Evolutionary conservation across 2,888 invertebrate genomes (phyloP), one percentile per base, ranked within the genome.

Genomic region (Volucella bombylans): DNA sequence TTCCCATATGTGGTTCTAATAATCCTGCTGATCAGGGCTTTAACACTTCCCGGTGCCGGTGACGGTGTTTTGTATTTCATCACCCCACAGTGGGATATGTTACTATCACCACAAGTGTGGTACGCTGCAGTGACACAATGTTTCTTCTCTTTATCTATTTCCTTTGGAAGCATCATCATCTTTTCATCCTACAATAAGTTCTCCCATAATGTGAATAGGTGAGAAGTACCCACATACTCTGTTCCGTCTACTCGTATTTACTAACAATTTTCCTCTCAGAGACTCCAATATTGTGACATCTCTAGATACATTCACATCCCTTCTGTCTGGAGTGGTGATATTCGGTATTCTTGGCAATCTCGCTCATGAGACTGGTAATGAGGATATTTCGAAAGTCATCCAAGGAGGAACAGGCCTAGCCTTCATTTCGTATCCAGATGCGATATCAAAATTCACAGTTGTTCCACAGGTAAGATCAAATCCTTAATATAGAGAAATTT

Each of bases 301-400:
- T 0, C 90, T 96, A 89, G 97, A 97, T 88, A 97, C 97, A 0
- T 94, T 96, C 87, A 97, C 97, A 0, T 96, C 96, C 86, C 90
- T 97, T 43, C 92, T 97, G 45, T 96, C 97, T 0, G 97, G 97
- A 2, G 93, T 95, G 79, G 96, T 96, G 1, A 96, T 97, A 83
- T 97, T 97, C 89, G 95, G 96, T 6, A 96, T 97, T 83, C 92
- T 97, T 55, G 97, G 97, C 0, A 96, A 96, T 90, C 90, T 97
- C 88, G 96, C 96, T 0, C 91, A 94, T 88, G 94, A 95, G 89
- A 92, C 93, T 74, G 92, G 93, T 0, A 92, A 92, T 9, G 92
- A 93, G 31, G 94, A 95, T 8, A 94, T 96, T 1, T 89, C 92
- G 0, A 91, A 93, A 0, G 95, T 96, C 0, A 94, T 97, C 0